Conservation (phyloP, 2,888 invertebrate species). For the Dynastes hyllus region DNA sequence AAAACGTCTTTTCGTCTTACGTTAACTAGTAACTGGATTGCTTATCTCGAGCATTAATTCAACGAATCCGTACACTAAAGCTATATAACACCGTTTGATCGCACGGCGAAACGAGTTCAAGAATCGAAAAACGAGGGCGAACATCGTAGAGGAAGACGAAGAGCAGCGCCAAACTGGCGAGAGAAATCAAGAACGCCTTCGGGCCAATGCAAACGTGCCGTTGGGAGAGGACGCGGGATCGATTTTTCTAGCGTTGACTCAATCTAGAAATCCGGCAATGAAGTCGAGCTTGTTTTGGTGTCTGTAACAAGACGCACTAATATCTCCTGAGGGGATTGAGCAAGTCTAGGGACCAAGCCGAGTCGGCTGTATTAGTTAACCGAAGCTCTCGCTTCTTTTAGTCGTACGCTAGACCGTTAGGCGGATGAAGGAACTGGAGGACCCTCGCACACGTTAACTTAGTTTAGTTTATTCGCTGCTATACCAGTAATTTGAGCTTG, state of each 20-base stretch:
- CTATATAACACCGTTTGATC: background rate
- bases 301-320: constrained; percentile 63
- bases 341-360: constrained; percentile 58
- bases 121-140: constrained; percentile 6
- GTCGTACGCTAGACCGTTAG: constrained; percentile 37
- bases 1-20: background rate
- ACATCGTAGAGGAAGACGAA: background rate
- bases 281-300: constrained; percentile 61
- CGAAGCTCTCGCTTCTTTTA: constrained; percentile 50
- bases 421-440: constrained; percentile 24
- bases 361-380: constrained; percentile 61
- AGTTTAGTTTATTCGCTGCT: constrained; percentile 51
- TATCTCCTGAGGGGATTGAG: constrained; percentile 63
- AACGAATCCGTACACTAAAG: constrained; percentile 17
- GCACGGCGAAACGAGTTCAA: background rate
- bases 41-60: constrained; percentile 19
- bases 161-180: background rate
- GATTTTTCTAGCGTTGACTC: constrained; percentile 58
- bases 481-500: constrained; percentile 48
- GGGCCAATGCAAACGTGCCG: constrained; percentile 40
- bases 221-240: constrained; percentile 52
- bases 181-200: constrained; percentile 28
- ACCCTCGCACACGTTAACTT: constrained; percentile 46
- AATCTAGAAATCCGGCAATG: constrained; percentile 59
- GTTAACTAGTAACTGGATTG: background rate